These are phyloP conservation scores for Agrochola macilenta DNA, from an alignment of 2,888 invertebrate genomes.

Conservation along the genomic window DNA sequence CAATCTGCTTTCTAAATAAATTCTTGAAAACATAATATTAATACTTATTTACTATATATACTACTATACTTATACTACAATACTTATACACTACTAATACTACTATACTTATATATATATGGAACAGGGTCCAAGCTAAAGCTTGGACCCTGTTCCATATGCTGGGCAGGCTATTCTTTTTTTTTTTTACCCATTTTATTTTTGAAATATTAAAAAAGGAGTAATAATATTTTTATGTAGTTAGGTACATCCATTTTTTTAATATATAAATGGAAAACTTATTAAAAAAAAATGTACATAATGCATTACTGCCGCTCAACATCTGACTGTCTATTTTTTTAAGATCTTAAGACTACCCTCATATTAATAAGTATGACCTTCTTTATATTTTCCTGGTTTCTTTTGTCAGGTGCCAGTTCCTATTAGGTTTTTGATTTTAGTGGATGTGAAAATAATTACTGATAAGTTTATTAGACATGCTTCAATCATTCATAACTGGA, in stretches of 20 bases:
- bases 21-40: background rate
- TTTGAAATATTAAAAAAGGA: background rate
- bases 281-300: background rate
- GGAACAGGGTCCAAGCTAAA: no score
- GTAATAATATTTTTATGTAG: background rate
- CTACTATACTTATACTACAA: no score
- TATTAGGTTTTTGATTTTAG: conserved; percentile 10
- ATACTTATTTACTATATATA: background rate
- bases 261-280: background rate
- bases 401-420: conserved; percentile 29
- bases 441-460: conserved; percentile 25
- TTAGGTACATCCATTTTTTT: no score
- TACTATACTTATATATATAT: no score
- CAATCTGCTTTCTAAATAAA: background rate
- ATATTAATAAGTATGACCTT: background rate
- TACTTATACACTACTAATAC: no score
- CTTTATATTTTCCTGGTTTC: conserved; percentile 14
- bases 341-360: conserved; percentile 24
- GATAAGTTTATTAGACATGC: conserved; percentile 22
- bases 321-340: background rate
- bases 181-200: background rate
- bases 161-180: background rate
- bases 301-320: background rate
- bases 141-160: background rate
- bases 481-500: conserved; percentile 34